Conservation (phyloP, 2,888 invertebrate genomes). For the Campoletis raptor region DNA sequence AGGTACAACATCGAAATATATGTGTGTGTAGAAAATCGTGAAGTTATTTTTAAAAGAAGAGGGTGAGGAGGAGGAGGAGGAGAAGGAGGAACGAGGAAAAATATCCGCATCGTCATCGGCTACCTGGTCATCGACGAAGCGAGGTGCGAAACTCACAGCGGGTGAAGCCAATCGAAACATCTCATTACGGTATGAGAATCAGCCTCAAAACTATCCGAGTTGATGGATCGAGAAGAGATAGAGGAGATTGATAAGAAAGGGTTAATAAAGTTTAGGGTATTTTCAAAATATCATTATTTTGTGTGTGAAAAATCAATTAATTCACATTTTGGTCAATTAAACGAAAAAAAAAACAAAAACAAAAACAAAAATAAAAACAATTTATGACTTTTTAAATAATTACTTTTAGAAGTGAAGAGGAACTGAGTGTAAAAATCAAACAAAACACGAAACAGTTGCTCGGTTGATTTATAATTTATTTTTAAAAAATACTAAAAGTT, state of each 20-base stretch:
- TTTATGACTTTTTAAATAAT: too few relatives aligned
- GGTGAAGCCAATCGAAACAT: constrained; percentile 77
- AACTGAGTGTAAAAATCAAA: too few relatives aligned
- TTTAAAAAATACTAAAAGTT: too few relatives aligned
- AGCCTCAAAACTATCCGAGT: constrained; percentile 35
- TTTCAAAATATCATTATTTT: not conserved
- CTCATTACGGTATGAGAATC: constrained; percentile 73
- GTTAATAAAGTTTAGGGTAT: constrained; percentile 19
- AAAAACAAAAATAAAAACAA: too few relatives aligned
- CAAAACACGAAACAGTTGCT: too few relatives aligned
- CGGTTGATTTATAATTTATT: too few relatives aligned
- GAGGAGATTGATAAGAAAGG: not conserved
- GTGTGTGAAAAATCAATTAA: too few relatives aligned
- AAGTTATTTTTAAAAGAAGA: constrained; percentile 43
- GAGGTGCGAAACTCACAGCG: constrained; percentile 76
- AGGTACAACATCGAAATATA: constrained; percentile 42
- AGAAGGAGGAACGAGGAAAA: constrained; percentile 28
- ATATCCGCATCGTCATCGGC: constrained; percentile 78
- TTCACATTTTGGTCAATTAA: too few relatives aligned
- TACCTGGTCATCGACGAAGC: constrained; percentile 77
- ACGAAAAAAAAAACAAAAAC: too few relatives aligned
- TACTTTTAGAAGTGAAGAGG: too few relatives aligned
- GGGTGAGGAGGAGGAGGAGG: too few relatives aligned
- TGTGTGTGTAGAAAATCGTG: constrained; percentile 25
- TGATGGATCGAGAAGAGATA: constrained; percentile 33